Base-by-base conservation (phyloP, 2,113 vertebrate genomes). In the Mormyrus lacerda region DNA sequence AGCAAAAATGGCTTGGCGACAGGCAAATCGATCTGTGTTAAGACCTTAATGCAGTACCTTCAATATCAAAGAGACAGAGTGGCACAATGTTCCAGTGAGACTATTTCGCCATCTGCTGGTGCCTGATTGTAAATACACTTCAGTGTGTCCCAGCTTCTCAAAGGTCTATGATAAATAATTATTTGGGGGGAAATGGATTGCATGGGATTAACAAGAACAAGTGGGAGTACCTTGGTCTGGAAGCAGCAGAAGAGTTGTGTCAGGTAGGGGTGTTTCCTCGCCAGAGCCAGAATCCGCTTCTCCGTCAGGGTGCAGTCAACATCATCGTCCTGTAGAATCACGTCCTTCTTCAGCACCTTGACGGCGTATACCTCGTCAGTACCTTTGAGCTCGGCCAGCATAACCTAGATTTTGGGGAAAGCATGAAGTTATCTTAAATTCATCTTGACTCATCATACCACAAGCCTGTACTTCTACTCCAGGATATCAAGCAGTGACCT, bases 191-290 rank as follows among this genome's bases (percentile, higher is more conserved):
- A 11, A 27, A 9, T 0, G 10, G 65, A 55, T 9, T 15, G 11
- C 44, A n/a, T 31, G 10, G 50, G 42, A 45, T 44, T 51, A 50
- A n/a, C 7, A 21, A 48, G 58, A 42, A 6, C 11, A 15, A 19
- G 86, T 0, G 44, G 15, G 0, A 51, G 76, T 91, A 98, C 97
- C 96, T 97, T 98, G 2, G 98, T 99, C 95, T 99, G 98, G 95
- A 99, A 98, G 97, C 98, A 99, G 97, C 98, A 99, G 92, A 96
- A 99, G 73, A 99, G 97, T 93, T 99, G 98, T 1, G 98, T 99
- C 91, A 99, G 95, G 89, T 98, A 99, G 0, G 98, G 98, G 91
- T 99, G 98, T 92, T 96, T 98, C 87, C 98, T 94, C 24, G 98
- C 98, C 90, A 99, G 93, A 0, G 98, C 98, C 87, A 99, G 94